Evolutionary conservation across 2,888 invertebrate genomes (phyloP), one percentile per base, ranked within the genome.

Genomic region (Oligia fasciuncula): DNA sequence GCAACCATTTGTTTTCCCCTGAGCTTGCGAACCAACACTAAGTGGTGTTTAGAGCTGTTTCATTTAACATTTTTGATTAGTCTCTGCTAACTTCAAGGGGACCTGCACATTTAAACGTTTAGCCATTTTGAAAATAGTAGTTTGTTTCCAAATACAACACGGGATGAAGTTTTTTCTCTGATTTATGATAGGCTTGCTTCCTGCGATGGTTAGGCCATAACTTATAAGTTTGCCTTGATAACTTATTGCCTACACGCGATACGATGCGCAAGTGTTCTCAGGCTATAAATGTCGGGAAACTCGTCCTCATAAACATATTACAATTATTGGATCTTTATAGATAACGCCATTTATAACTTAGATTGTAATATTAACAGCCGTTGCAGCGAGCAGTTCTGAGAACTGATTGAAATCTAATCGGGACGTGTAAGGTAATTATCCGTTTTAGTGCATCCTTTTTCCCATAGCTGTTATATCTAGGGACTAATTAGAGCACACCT

Each of bases 391-490:
- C 62, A 49, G 62, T 80, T 85, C 85, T 68, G 9, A 71, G 87
- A 79, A 80, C 76, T 83, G 80, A 85, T 87, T 81, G 78, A 81
- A 73, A 81, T 87, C 78, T 85, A 81, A 82, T 75, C 75, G 35
- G 77, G 70, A 80, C 68, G 73, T 83, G 73, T 73, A 85, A 83
- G 76, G 72, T 77, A 80, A 82, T 87, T 81, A 87, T 46, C 43
- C n/a, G 65, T 85, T 88, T 88, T 89, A 88, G 86, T 89, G 79
- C 89, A 84, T 87, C 88, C 87, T 68, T 81, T 88, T 81, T 78
- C 78, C 74, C 49, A 75, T 67, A 77, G 77, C 43, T 74, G 57
- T 73, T 84, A 63, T n/a, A 43, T 40, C 70, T 80, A 82, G 70
- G 76, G 73, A 85, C 85, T 87, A 88, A 89, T 89, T 89, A 87